These are phyloP conservation scores for Cerceris ruficornis DNA, from an alignment of 2,888 invertebrate species.

Conservation along the genomic window DNA sequence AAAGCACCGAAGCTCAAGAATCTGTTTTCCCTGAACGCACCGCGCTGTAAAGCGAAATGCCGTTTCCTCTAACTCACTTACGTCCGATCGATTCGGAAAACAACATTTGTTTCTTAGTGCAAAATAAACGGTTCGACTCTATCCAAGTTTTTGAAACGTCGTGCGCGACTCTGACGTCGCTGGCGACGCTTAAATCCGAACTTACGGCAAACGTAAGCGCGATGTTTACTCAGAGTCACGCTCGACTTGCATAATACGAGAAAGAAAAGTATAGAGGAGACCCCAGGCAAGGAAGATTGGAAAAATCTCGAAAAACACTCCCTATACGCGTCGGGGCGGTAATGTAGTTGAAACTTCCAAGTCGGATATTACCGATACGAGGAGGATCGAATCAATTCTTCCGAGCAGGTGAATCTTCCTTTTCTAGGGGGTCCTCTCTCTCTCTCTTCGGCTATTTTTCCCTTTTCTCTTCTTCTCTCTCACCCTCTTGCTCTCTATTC, in stretches of 20 bases:
- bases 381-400: slow-evolving; percentile 54
- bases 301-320: slow-evolving; percentile 19
- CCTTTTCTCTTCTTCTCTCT: no score
- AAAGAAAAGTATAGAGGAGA: slow-evolving; percentile 6
- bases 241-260: slow-evolving; percentile 29
- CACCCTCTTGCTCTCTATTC: no score
- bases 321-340: slow-evolving; percentile 13
- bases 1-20: no score
- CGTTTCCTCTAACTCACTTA: no score
- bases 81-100: background rate
- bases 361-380: slow-evolving; percentile 45
- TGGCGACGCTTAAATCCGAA: background rate
- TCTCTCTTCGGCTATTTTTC: slow-evolving; percentile 1
- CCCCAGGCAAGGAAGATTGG: slow-evolving; percentile 1
- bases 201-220: slow-evolving; percentile 4
- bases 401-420: slow-evolving; percentile 20
- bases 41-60: no score
- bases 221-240: slow-evolving; percentile 37
- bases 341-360: slow-evolving; percentile 42
- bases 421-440: background rate
- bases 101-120: slow-evolving; percentile 7
- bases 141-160: background rate
- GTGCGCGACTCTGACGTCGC: background rate
- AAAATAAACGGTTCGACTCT: slow-evolving; percentile 10
- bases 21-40: no score